Percentiles rank a stretch among this genome's conserved stretches.
Evolutionary conservation across 2,888 invertebrate species (phyloP).

Genomic region (Brachypalpus laphriformis): DNA sequence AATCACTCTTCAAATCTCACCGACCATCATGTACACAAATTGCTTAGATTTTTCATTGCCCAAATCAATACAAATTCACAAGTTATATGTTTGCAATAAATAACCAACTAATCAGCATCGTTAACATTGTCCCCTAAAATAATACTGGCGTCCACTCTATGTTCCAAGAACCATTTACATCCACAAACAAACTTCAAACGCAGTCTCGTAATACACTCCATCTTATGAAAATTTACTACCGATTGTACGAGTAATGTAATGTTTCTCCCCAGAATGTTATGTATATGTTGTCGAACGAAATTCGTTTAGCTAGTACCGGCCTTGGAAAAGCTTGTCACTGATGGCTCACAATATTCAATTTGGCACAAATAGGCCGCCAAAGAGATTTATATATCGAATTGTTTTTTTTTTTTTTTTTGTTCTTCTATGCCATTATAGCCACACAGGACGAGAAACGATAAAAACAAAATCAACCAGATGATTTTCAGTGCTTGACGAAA

Average conservation of each 20-base stretch:
- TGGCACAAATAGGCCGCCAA: slow-evolving; percentile 10
- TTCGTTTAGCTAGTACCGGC: not conserved
- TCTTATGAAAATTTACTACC: not conserved
- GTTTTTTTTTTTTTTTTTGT: not conserved
- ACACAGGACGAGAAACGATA: slow-evolving; percentile 4
- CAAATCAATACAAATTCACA: not conserved
- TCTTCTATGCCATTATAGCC: not conserved
- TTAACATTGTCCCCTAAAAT: not conserved
- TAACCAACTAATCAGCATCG: slow-evolving; percentile 11
- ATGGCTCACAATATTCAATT: slow-evolving; percentile 16
- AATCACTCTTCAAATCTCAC: not conserved
- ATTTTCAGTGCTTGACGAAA: slow-evolving; percentile 3
- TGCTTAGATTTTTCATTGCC: not conserved
- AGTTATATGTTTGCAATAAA: not conserved
- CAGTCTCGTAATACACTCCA: slow-evolving; percentile 1
- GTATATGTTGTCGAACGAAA: not conserved
- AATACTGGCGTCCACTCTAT: not conserved
- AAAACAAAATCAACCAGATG: slow-evolving; percentile 9
- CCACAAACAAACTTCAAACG: not conserved
- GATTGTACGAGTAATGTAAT: not conserved
- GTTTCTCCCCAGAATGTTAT: not conserved
- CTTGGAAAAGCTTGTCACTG: slow-evolving; percentile 19
- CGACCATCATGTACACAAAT: not conserved
- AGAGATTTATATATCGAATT: slow-evolving; percentile 5
- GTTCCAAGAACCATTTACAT: not conserved